These are phyloP conservation scores for Aphrophora alni DNA, from an alignment of 2,888 invertebrate species.

Conservation along the genomic window DNA sequence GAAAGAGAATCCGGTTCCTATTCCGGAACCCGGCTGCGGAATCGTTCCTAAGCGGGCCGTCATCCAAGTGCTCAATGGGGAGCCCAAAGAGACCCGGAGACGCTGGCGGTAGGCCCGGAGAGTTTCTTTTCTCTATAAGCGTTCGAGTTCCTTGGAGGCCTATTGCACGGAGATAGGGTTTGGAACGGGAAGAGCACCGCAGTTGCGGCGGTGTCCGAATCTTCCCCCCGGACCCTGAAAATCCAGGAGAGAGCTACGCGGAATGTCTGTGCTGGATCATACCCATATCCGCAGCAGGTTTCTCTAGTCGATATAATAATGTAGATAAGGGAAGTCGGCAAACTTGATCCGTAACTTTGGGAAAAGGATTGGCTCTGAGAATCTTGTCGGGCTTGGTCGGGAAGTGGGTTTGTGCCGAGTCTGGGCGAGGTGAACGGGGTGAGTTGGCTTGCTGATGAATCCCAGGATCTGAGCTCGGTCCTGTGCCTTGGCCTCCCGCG, in stretches of 20 bases:
- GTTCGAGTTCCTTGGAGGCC: slow-evolving; percentile 52
- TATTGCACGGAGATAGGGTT: slow-evolving; percentile 52
- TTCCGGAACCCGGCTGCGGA: slow-evolving; percentile 66
- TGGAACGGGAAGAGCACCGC: slow-evolving; percentile 57
- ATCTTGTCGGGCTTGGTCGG: no score
- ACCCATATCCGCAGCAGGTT: slow-evolving; percentile 79
- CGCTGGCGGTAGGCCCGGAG: slow-evolving; percentile 58
- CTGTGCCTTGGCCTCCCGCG: no score
- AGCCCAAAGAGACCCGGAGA: slow-evolving; percentile 63
- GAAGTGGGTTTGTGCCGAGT: no score
- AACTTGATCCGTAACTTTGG: no score
- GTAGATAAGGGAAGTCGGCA: no score
- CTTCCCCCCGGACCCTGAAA: slow-evolving; percentile 58
- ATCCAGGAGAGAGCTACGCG: slow-evolving; percentile 56
- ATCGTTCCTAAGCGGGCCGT: slow-evolving; percentile 55
- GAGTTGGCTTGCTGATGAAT: slow-evolving; percentile 70
- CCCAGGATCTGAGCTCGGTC: no score
- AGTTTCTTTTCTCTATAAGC: slow-evolving; percentile 52
- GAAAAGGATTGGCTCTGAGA: no score
- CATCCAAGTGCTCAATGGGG: slow-evolving; percentile 55
- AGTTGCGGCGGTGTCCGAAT: slow-evolving; percentile 60
- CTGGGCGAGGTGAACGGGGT: no score
- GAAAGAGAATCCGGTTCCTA: slow-evolving; percentile 65
- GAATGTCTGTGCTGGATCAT: slow-evolving; percentile 61
- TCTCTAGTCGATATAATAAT: slow-evolving; percentile 73